Conservation (phyloP, 2,113 vertebrate species). For the Sinocyclocheilus anshuiensis region DNA sequence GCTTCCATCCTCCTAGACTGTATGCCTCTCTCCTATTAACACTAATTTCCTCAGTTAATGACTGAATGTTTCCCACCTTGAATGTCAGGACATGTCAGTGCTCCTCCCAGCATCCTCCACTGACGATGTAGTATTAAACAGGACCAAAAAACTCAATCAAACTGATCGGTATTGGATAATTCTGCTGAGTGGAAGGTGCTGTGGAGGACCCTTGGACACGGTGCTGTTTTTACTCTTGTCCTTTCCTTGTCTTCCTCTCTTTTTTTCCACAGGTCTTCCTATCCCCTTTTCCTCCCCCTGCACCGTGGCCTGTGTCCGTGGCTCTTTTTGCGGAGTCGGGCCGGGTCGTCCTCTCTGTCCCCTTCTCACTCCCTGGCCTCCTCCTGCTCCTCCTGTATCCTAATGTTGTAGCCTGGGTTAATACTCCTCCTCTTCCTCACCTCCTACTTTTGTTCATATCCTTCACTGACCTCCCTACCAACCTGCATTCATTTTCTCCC, state of each 20-base stretch:
- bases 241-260: slow-evolving; percentile 69
- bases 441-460: slow-evolving; percentile 56
- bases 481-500: slow-evolving; percentile 48
- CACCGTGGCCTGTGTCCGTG: slow-evolving; percentile 79
- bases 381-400: slow-evolving; percentile 71
- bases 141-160: neutral
- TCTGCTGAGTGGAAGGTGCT: slow-evolving; percentile 66
- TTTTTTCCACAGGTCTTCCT: slow-evolving; percentile 86
- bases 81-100: slow-evolving; percentile 66
- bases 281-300: slow-evolving; percentile 83
- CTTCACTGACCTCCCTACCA: slow-evolving; percentile 59
- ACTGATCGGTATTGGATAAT: neutral
- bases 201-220: slow-evolving; percentile 61
- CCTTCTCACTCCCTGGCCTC: slow-evolving; percentile 78
- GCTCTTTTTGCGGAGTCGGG: slow-evolving; percentile 74
- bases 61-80: slow-evolving; percentile 67
- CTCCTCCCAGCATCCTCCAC: slow-evolving; percentile 67
- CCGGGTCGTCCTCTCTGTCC: slow-evolving; percentile 77
- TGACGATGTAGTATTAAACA: neutral
- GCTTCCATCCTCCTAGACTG: slow-evolving; percentile 55
- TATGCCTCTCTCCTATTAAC: slow-evolving; percentile 74
- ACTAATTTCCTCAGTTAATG: slow-evolving; percentile 66
- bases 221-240: slow-evolving; percentile 71
- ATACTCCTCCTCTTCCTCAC: slow-evolving; percentile 67
- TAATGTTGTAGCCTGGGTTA: slow-evolving; percentile 76